Evolutionary conservation across 2,797 vertebrate genomes (phyloP), one percentile per base, ranked within the genome.

Genomic region (Staurois parvus): DNA sequence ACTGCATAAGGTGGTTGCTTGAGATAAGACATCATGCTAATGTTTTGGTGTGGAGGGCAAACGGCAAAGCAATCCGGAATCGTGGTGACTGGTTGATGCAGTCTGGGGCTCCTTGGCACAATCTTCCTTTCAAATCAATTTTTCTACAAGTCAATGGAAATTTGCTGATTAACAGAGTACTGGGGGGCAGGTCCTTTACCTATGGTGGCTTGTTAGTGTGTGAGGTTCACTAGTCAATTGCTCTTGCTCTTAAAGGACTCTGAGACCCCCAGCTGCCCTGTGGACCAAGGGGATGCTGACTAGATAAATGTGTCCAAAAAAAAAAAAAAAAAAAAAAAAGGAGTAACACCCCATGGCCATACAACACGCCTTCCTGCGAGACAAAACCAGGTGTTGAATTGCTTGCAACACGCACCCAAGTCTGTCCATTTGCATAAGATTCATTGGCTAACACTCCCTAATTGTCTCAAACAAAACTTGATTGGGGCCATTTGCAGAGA

Each of bases 1-100:
- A 99, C 97, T 90, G 97, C 96, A 81, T 99, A 99, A 97, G 98
- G 97, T 94, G 98, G 97, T 98, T 99, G 98, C 96, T 99, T 99
- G 93, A 99, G 97, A 99, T 99, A 99, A 94, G 98, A 99, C 98
- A 99, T 99, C 98, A 99, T 99, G 97, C 98, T 99, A 99, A 98
- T 97, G 94, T 97, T 97, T 89, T 93, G 92, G 91, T 77, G 91
- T 92, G 95, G 93, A 91, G 94, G 93, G 92, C 75, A 84, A 76
- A 75, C 82, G 34, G 82, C n/a, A 52, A 80, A 83, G 59, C 37
- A 81, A 56, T 84, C 62, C 37, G 78, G 67, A 88, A 79, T 74
- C 76, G 66, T 84, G 66, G 78, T 72, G 13, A 80, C 45, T 64
- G 37, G 17, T 45, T 30, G 52, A 19, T 26, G 56, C 34, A 32